phyloP scores from a whole-genome alignment of 1,140 invertebrate species.

The Laupala kohalensis region DNA sequence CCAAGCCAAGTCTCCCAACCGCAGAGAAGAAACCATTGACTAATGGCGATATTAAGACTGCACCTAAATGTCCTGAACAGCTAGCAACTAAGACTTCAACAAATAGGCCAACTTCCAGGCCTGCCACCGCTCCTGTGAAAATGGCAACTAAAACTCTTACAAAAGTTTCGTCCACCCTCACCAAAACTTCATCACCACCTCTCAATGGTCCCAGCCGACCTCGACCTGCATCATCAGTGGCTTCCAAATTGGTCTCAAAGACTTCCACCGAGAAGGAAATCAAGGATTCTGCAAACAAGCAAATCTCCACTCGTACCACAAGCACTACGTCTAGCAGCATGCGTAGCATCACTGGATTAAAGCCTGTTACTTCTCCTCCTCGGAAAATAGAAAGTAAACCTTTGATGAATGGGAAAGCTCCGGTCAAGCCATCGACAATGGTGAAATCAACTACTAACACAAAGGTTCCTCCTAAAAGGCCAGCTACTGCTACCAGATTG shows the following conservation, averaged over 20 bases:
- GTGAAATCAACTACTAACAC: background rate
- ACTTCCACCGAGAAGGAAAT: slow-evolving; percentile 33
- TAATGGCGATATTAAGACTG: background rate
- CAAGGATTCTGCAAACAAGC: slow-evolving; percentile 44
- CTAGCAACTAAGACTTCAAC: slow-evolving; percentile 9
- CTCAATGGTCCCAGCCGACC: slow-evolving; percentile 1
- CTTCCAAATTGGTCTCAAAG: slow-evolving; percentile 8
- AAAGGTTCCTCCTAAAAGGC: background rate
- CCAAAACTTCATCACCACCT: slow-evolving; percentile 25
- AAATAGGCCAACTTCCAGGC: background rate
- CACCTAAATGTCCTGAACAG: background rate
- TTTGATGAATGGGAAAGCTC: background rate
- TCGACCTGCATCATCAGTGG: background rate
- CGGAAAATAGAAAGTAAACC: background rate
- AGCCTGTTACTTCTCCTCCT: background rate
- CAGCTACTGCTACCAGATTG: background rate
- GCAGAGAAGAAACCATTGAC: slow-evolving; percentile 18
- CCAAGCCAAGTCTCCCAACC: slow-evolving; percentile 3
- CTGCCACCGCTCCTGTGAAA: slow-evolving; percentile 10
- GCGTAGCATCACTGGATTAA: slow-evolving; percentile 18
- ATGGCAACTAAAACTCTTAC: slow-evolving; percentile 4
- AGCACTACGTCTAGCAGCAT: slow-evolving; percentile 19
- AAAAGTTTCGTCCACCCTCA: slow-evolving; percentile 17
- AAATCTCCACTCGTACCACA: slow-evolving; percentile 33
- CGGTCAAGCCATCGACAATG: background rate